A percentile compares a stretch with the other conserved stretches of the same genome.
These are phyloP conservation scores for Lithobates sylvaticus DNA, from an alignment of 2,797 vertebrate species.

Conservation along the genomic window DNA sequence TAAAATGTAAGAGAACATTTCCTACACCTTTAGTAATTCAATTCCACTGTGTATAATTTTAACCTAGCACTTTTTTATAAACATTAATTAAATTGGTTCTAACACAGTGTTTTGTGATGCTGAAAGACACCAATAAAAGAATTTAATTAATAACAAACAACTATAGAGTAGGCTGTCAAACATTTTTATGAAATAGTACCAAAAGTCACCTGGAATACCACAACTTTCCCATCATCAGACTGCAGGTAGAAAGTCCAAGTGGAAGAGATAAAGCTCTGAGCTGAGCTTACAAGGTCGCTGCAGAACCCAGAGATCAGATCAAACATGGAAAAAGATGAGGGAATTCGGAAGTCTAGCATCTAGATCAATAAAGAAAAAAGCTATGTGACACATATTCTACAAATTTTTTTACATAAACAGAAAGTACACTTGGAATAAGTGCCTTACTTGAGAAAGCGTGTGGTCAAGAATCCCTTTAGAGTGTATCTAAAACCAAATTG, in stretches of 20 bases:
- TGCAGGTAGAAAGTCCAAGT: constrained; percentile 98
- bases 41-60: too few relatives aligned
- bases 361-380: constrained; percentile 46
- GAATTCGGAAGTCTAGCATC: constrained; percentile 75
- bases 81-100: too few relatives aligned
- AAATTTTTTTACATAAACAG: not conserved
- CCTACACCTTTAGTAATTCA: too few relatives aligned
- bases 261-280: constrained; percentile 96
- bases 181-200: not conserved
- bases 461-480: too few relatives aligned
- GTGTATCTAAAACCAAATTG: too few relatives aligned
- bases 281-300: constrained; percentile 92
- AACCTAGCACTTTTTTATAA: too few relatives aligned
- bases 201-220: constrained; percentile 91
- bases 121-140: too few relatives aligned
- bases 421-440: not conserved
- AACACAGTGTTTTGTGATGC: too few relatives aligned
- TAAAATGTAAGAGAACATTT: too few relatives aligned
- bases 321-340: constrained; percentile 80
- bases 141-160: too few relatives aligned
- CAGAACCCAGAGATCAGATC: constrained; percentile 91
- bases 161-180: too few relatives aligned
- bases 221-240: constrained; percentile 92
- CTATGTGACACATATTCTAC: not conserved
- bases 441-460: too few relatives aligned